phyloP scores from a whole-genome alignment of 2,797 vertebrate species.

The Pseudochirops cupreus region DNA sequence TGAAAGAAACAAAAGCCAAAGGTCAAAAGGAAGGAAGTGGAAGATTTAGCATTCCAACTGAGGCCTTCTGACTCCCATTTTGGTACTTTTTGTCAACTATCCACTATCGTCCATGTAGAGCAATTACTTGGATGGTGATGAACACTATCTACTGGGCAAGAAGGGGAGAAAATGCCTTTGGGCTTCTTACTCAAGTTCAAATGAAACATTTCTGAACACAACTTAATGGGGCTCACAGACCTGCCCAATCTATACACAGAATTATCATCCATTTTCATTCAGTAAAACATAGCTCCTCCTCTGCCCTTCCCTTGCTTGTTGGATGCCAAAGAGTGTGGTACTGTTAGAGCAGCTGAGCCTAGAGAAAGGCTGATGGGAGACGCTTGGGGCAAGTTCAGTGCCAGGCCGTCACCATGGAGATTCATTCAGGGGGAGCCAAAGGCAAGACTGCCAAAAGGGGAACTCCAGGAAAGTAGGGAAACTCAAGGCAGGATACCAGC shows the following conservation, averaged over 20 bases:
- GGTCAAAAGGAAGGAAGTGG: background rate
- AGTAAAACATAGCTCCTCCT: background rate
- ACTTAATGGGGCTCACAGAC: background rate
- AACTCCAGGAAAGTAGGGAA: constrained; percentile 4
- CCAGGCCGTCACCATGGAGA: background rate
- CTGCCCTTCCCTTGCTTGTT: background rate
- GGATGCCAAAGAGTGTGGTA: background rate
- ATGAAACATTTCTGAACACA: background rate
- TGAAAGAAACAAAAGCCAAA: background rate
- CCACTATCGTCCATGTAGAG: background rate
- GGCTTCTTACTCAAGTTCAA: background rate
- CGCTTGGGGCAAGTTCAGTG: background rate
- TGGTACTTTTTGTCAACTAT: background rate
- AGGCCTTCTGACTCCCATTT: background rate
- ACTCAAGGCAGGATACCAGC: background rate
- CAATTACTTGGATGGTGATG: background rate
- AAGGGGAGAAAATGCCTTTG: background rate
- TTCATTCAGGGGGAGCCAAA: background rate
- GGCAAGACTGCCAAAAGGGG: background rate
- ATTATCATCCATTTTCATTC: background rate
- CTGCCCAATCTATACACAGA: background rate
- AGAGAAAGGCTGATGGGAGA: background rate
- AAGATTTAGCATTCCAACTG: background rate
- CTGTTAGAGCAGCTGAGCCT: background rate
- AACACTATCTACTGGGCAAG: background rate